Percentiles rank a stretch among this genome's conserved stretches.
These are phyloP conservation scores for Strigamia maritima DNA, from an alignment of 2,888 invertebrate species.

Conservation along the genomic window DNA sequence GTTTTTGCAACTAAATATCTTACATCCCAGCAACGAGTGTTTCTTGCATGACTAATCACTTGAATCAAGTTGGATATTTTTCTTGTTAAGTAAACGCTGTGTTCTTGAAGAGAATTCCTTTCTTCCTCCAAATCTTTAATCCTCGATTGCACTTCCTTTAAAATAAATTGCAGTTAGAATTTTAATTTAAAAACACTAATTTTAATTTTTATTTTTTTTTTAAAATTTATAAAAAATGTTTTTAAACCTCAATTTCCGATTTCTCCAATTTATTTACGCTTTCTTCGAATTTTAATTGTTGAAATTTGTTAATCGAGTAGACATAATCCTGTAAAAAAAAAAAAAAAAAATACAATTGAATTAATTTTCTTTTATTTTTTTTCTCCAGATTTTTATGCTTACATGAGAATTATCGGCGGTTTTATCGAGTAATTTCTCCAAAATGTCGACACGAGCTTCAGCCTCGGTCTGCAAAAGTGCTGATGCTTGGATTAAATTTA, in stretches of 20 bases:
- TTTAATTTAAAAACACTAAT: too few species aligned
- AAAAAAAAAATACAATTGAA: not conserved
- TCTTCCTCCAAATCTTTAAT: slow-evolving; percentile 9
- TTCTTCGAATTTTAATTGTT: not conserved
- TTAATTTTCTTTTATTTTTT: not conserved
- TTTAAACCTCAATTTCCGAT: not conserved
- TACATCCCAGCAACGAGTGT: slow-evolving; percentile 11
- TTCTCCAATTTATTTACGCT: not conserved
- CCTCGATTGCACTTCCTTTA: not conserved
- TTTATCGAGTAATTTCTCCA: slow-evolving; percentile 20
- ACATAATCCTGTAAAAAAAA: not conserved
- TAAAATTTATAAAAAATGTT: not conserved
- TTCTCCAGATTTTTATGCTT: too few species aligned
- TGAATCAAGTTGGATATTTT: slow-evolving; percentile 20
- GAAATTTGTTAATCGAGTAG: not conserved
- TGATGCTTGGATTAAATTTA: slow-evolving; percentile 26
- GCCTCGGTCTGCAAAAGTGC: not conserved
- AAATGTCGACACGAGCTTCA: not conserved
- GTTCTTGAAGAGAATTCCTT: not conserved
- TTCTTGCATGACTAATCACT: slow-evolving; percentile 6
- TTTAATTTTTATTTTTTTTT: too few species aligned
- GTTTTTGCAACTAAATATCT: not conserved
- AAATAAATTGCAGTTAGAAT: too few species aligned
- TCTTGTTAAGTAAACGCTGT: not conserved
- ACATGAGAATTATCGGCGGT: slow-evolving; percentile 2